A percentile compares a stretch with the other conserved stretches of the same genome.
These are phyloP conservation scores for Sycophaga agraensis DNA, from an alignment of 1,140 invertebrate species.

Conservation along the genomic window DNA sequence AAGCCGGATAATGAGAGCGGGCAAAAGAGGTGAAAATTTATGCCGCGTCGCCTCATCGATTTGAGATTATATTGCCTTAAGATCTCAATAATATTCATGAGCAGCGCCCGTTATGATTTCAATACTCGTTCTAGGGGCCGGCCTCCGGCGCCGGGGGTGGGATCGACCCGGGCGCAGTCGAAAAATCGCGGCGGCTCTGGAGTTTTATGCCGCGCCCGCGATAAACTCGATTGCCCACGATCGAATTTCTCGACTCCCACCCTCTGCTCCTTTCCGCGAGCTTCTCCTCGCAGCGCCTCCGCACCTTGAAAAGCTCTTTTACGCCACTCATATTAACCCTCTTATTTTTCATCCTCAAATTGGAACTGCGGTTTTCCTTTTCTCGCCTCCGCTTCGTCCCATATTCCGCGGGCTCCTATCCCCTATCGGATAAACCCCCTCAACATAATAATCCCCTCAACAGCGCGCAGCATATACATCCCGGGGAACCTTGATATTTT, in stretches of 20 bases:
- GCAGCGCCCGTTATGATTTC: constrained; percentile 49
- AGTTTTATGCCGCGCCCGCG: constrained; percentile 37
- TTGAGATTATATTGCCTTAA: constrained; percentile 54
- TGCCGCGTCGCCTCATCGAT: constrained; percentile 51
- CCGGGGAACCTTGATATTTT: no score
- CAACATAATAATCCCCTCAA: no score
- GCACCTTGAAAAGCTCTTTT: constrained; percentile 11
- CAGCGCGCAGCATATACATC: no score
- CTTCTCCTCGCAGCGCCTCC: constrained; percentile 12
- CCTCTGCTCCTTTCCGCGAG: constrained; percentile 7
- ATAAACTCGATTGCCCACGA: constrained; percentile 45
- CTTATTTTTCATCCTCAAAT: constrained; percentile 26
- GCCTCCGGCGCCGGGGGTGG: neutral
- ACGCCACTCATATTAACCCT: constrained; percentile 19
- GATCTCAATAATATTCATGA: constrained; percentile 55
- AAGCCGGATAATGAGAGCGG: neutral
- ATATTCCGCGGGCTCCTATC: no score
- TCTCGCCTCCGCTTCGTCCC: neutral
- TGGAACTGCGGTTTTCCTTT: neutral
- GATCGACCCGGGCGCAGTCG: constrained; percentile 32
- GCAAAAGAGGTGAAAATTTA: constrained; percentile 44
- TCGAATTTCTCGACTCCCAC: constrained; percentile 33
- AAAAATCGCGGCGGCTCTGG: constrained; percentile 45
- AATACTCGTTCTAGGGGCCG: constrained; percentile 39
- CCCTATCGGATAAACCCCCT: no score